Conservation (phyloP, 2,113 vertebrate genomes). For the Cyanoliseus patagonus region DNA sequence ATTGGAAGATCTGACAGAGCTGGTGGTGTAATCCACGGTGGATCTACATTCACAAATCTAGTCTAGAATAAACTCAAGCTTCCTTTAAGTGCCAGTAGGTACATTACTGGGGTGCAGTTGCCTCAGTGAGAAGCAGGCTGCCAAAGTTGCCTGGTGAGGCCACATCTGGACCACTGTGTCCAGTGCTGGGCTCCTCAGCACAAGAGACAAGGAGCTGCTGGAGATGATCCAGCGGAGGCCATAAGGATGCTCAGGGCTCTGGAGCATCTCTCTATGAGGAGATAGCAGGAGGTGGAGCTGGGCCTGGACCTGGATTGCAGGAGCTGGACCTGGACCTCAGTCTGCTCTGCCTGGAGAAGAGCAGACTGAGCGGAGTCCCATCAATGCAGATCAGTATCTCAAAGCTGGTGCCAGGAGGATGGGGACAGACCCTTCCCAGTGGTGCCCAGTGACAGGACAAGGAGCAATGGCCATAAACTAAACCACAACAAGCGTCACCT, state of each 20-base stretch:
- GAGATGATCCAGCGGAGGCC: not conserved
- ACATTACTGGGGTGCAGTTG: not conserved
- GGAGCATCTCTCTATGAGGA: not conserved
- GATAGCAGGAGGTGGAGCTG: not conserved
- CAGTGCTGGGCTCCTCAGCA: not conserved
- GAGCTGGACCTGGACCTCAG: not conserved
- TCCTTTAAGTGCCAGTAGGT: not conserved
- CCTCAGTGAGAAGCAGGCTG: not conserved
- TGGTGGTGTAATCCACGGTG: no score
- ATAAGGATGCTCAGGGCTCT: not conserved
- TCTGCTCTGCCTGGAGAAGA: not conserved
- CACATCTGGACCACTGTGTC: not conserved
- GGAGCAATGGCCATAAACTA: not conserved
- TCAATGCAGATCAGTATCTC: not conserved
- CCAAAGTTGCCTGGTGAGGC: not conserved
- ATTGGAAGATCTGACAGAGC: not conserved
- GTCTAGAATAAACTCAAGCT: not conserved
- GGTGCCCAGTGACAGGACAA: not conserved
- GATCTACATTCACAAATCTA: not conserved
- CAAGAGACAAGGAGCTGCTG: not conserved
- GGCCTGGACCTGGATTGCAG: not conserved
- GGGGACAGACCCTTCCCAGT: not conserved
- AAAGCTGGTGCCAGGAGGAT: not conserved
- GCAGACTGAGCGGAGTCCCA: not conserved
- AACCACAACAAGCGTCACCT: not conserved